A percentile compares a stretch with the other conserved stretches of the same genome.
Conservation (phyloP, 2,113 vertebrate genomes). For the Dipodomys ordii region DNA sequence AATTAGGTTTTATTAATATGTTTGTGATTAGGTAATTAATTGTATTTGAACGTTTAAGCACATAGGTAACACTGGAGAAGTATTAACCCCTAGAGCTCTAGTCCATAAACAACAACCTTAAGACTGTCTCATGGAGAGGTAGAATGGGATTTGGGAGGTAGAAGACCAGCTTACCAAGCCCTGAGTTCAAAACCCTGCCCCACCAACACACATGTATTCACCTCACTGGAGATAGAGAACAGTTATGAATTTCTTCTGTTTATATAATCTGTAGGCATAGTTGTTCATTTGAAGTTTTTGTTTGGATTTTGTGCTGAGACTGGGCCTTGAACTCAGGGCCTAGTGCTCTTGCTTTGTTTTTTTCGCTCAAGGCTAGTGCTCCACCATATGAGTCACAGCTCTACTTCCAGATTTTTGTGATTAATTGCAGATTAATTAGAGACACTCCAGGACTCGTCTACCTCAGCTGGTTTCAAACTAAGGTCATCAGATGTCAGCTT, state of each 20-base stretch:
- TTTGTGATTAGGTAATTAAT: conserved; percentile 59
- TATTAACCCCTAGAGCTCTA: not conserved
- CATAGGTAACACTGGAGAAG: not conserved
- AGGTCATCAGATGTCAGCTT: too few relatives aligned
- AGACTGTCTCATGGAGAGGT: not conserved
- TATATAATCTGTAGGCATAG: not conserved
- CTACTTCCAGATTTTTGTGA: too few relatives aligned
- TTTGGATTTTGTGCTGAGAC: too few relatives aligned
- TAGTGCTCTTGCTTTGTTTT: too few relatives aligned
- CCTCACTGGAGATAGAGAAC: not conserved
- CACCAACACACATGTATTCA: too few relatives aligned
- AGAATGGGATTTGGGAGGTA: not conserved
- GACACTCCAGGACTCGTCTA: too few relatives aligned
- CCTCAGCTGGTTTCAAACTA: too few relatives aligned
- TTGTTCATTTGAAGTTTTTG: not conserved
- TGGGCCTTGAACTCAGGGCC: too few relatives aligned
- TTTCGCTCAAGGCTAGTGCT: too few relatives aligned
- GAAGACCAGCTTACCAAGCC: not conserved
- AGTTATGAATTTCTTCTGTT: not conserved
- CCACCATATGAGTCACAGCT: too few relatives aligned
- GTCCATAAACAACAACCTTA: not conserved
- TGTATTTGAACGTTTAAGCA: conserved; percentile 55
- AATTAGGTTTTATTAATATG: conserved; percentile 68
- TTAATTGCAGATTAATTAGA: too few relatives aligned
- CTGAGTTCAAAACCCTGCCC: not conserved